Base-by-base conservation (phyloP, 2,888 invertebrate species). In the Tetranychus piercei region DNA sequence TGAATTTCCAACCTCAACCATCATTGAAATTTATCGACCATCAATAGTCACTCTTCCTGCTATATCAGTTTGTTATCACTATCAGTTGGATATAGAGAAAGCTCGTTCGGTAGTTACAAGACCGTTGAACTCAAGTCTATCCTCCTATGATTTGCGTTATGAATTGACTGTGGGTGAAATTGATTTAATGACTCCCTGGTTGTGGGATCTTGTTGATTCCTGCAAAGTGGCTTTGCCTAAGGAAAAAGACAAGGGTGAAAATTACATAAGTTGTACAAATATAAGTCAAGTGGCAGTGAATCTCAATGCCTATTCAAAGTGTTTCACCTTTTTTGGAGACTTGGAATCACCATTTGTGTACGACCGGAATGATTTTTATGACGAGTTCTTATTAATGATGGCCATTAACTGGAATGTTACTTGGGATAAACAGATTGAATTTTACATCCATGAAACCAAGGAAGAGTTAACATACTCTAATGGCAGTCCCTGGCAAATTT, bases 1-100 rank as follows among this genome's bases (percentile, higher is more conserved):
- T 23, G 20, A 20, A 5, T 69, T 69, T 69, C 69, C 69, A 5
- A 22, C 69, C 18, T 69, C 69, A 9, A 69, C 20, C 11, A 23
- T 23, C 11, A 69, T 69, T 22, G 69, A 69, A 69, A 11, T 69
- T 23, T 69, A 23, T 69, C 34, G 22, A 23, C 69, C 69, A n/a
- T 20, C 20, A 7, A 20, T 23, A 6, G 34, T 69, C 20, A 69
- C 69, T 69, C 34, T 69, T 6, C 69, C 69, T 9, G n/a, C 69
- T 4, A 1, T 69, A 20, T 23, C 22, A 20, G 15, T 69, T 20
- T 69, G 69, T 69, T 69, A 23, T 22, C 11, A 23, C 4, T 69
- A 69, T 20, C 11, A 69, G 11, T 22, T 69, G 22, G 22, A 20
- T 20, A 8, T 11, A 0, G 11, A 11, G 20, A 69, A 69, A 20